Evolutionary conservation across 2,797 vertebrate species (phyloP).

Genomic region (Fundulus diaphanus): DNA sequence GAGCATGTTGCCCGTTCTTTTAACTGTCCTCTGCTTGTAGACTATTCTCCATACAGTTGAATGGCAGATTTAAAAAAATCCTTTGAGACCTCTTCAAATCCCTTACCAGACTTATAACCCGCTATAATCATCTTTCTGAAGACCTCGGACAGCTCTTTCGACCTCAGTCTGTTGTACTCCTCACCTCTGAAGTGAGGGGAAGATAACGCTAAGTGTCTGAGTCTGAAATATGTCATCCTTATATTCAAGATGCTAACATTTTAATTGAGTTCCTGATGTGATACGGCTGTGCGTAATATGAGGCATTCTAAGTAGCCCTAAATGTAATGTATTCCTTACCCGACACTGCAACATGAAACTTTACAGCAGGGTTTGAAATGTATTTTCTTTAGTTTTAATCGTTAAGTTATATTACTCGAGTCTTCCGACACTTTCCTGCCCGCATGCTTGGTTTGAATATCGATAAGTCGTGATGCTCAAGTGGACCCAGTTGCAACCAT

Average conservation of each 20-base stretch:
- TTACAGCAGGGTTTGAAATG: neutral
- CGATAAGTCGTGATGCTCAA: neutral
- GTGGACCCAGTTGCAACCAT: neutral
- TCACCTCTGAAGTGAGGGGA: neutral
- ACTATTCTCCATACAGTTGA: neutral
- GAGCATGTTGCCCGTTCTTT: neutral
- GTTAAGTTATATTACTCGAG: neutral
- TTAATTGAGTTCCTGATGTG: neutral
- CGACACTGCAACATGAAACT: neutral
- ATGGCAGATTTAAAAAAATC: neutral
- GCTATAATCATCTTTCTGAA: neutral
- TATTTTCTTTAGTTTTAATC: neutral
- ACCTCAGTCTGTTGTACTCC: neutral
- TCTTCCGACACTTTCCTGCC: neutral
- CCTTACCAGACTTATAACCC: neutral
- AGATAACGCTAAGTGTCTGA: neutral
- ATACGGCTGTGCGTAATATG: neutral
- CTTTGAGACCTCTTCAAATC: neutral
- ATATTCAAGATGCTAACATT: conserved; percentile 1
- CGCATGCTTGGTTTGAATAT: neutral
- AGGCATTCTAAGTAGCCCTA: neutral
- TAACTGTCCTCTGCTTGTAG: neutral
- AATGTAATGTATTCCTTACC: neutral
- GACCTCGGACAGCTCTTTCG: neutral
- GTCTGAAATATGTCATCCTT: neutral